Conservation (phyloP, 2,888 invertebrate genomes). For the Rhogogaster chlorosoma region DNA sequence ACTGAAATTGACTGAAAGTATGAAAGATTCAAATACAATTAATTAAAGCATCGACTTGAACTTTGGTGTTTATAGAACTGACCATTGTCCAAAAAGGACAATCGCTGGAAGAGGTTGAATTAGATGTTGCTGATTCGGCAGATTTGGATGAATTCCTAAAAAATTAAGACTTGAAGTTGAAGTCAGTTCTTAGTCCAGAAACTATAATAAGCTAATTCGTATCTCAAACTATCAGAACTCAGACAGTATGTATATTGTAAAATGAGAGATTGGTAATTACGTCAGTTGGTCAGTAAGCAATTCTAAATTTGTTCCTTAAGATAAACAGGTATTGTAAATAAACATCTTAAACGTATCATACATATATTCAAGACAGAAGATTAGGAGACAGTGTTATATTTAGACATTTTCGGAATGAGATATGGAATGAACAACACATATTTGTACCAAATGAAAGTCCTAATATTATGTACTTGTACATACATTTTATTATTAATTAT, state of each 20-base stretch:
- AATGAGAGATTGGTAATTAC: neutral
- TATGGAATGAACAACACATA: neutral
- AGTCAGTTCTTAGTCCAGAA: neutral
- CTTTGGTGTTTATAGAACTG: conserved; percentile 64
- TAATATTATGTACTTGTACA: conserved; percentile 1
- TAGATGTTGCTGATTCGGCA: conserved; percentile 81
- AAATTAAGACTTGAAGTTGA: conserved; percentile 66
- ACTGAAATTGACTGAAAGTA: conserved; percentile 37
- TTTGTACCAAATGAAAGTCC: conserved; percentile 1
- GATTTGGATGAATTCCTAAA: conserved; percentile 84
- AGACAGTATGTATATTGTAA: neutral
- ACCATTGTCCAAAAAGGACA: conserved; percentile 72
- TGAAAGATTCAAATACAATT: neutral
- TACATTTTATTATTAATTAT: conserved; percentile 9
- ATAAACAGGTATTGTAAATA: neutral
- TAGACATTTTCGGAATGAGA: neutral
- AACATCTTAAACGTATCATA: neutral
- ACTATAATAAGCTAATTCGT: neutral
- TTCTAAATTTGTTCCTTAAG: neutral
- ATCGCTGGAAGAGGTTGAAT: conserved; percentile 83
- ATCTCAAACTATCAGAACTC: neutral
- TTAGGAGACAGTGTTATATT: neutral
- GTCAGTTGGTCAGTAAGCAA: neutral
- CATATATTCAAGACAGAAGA: neutral
- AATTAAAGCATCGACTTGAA: neutral